A percentile compares a stretch with the other conserved stretches of the same genome.
phyloP scores from a whole-genome alignment of 2,888 invertebrate species.

The Cephus nigrinus region DNA sequence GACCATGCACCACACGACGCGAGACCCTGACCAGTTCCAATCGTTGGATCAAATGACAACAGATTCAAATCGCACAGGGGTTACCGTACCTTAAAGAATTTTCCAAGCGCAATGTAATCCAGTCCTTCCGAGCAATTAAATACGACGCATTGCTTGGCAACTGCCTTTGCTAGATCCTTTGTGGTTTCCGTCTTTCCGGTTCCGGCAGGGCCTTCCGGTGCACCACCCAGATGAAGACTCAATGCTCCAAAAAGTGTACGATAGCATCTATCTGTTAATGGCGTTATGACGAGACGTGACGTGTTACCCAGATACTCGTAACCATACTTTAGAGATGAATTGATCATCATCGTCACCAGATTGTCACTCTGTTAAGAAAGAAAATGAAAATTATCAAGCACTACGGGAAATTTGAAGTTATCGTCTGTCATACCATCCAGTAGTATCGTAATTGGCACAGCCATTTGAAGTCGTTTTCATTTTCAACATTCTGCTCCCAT shows the following conservation, averaged over 20 bases:
- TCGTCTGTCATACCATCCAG: constrained; percentile 74
- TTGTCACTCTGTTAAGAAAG: constrained; percentile 61
- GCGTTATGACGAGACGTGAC: constrained; percentile 89
- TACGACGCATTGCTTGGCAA: constrained; percentile 76
- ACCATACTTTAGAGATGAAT: constrained; percentile 71
- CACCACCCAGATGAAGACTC: constrained; percentile 70
- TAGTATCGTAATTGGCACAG: constrained; percentile 87
- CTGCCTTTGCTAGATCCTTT: constrained; percentile 76
- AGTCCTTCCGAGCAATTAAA: constrained; percentile 77
- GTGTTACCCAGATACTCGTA: constrained; percentile 96
- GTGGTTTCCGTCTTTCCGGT: constrained; percentile 74
- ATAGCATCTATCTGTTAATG: constrained; percentile 91
- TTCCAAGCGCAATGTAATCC: constrained; percentile 75
- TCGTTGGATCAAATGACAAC: not conserved
- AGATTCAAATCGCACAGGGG: not conserved
- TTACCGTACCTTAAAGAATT: constrained; percentile 67
- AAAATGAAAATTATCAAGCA: not conserved
- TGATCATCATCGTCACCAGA: constrained; percentile 70
- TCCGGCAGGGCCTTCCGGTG: constrained; percentile 71
- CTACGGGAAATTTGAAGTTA: not conserved
- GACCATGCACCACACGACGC: constrained; percentile 72
- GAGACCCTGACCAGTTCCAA: constrained; percentile 64
- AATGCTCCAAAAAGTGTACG: constrained; percentile 74
- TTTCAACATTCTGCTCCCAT: constrained; percentile 73
- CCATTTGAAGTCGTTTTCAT: constrained; percentile 91